Base-by-base conservation (phyloP, 2,113 vertebrate genomes). In the Mustela nigripes region DNA sequence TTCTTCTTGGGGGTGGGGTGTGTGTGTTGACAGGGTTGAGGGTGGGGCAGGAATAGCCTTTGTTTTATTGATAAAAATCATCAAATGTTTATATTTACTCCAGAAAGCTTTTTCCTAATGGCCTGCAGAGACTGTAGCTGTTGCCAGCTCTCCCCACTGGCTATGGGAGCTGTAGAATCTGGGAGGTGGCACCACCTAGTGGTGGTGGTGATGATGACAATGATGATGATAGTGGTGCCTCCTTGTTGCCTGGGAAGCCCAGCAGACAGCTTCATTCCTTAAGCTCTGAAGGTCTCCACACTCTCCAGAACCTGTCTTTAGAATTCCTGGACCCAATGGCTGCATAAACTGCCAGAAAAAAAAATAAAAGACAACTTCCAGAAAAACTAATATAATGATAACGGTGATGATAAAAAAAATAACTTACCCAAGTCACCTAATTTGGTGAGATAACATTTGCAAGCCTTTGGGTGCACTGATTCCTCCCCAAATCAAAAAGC, bases 21-120 rank as follows among this genome's bases (percentile, higher is more conserved):
- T 36, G 9, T 60, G 39, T 62, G 53, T 74, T 86, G 36, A 7
- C 10, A 15, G 24, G 24, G 4, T 24, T 63, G 56, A 36, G 4
- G 11, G 22, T 42, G 11, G 36, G 28, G 31, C 50, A 83, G 28
- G 36, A 63, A 90, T 91, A 11, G 69, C 67, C 76, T 93, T 83
- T 69, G 31, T 85, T 89, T 82, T 81, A 80, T 87, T 14, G 33
- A 62, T 60, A 80, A 94, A 76, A 96, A 74, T 62, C 26, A 7
- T 63, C 42, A 93, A 78, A 93, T 93, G 53, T 22, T 60, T 86
- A n/a, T 76, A 28, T 97, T 97, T 12, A 73, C 67, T 74, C 28
- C 58, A 67, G 67, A 91, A 76, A 71, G 26, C 67, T 90, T 91
- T 82, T 33, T 87, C 42, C 12, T 16, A 63, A 60, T 22, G 24